Conservation (phyloP, 1,140 invertebrate genomes). For the Bombus ignitus region DNA sequence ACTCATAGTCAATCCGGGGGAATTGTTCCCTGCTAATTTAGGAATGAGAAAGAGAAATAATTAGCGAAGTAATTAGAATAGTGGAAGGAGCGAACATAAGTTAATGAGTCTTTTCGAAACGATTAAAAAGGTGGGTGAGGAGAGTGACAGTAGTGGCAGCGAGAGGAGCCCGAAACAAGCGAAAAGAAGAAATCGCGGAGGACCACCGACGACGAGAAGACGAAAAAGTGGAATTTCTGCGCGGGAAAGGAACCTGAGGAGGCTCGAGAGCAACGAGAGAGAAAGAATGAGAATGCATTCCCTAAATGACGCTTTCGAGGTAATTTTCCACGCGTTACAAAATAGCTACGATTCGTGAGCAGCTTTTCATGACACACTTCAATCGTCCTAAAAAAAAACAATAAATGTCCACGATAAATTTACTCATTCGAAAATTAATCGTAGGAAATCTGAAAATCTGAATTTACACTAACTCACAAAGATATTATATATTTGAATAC, state of each 20-base stretch:
- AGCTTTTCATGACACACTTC: background rate
- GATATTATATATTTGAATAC: too few species aligned
- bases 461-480: background rate
- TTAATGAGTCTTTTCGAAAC: slow-evolving; percentile 56
- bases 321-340: slow-evolving; percentile 68
- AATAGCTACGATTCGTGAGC: background rate
- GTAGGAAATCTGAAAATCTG: background rate
- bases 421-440: background rate
- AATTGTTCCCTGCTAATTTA: background rate
- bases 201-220: slow-evolving; percentile 81
- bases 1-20: background rate
- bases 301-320: slow-evolving; percentile 94
- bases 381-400: background rate
- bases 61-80: background rate
- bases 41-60: background rate
- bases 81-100: background rate
- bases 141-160: slow-evolving; percentile 81
- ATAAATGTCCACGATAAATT: background rate
- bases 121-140: slow-evolving; percentile 78
- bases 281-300: slow-evolving; percentile 95
- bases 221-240: slow-evolving; percentile 89
- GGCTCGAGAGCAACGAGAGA: slow-evolving; percentile 93
- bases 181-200: slow-evolving; percentile 78
- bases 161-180: slow-evolving; percentile 79
- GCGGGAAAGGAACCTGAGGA: slow-evolving; percentile 90